These are phyloP conservation scores for Micrastur ruficollis DNA, from an alignment of 2,797 vertebrate genomes.

Conservation along the genomic window DNA sequence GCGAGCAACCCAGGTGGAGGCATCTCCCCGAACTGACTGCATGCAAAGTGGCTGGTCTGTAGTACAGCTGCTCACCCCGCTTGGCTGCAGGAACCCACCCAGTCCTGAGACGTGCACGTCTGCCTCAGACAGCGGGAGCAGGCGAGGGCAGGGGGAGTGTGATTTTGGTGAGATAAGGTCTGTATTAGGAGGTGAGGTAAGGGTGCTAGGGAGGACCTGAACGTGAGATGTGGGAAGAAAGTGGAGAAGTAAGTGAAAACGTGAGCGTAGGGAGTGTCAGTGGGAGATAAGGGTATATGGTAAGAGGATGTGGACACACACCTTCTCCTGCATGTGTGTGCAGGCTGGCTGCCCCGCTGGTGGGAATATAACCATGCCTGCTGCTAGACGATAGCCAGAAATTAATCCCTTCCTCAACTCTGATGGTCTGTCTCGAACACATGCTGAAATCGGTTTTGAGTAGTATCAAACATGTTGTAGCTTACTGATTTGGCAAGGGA, in stretches of 20 bases:
- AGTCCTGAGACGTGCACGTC: background rate
- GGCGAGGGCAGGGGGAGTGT: accelerated
- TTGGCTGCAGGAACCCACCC: background rate
- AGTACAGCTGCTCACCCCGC: background rate
- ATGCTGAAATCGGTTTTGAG: background rate
- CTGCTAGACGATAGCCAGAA: background rate
- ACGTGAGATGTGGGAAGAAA: background rate
- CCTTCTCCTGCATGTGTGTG: background rate
- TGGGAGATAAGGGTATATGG: background rate
- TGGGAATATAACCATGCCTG: background rate
- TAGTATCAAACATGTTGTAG: background rate
- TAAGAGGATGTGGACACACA: background rate
- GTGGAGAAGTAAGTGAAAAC: background rate
- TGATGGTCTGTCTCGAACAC: background rate
- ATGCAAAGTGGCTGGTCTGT: background rate
- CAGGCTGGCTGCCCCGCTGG: background rate
- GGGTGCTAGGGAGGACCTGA: background rate
- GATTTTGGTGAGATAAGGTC: background rate
- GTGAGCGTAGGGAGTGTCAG: background rate
- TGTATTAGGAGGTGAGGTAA: background rate
- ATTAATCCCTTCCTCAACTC: background rate
- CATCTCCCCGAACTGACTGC: background rate
- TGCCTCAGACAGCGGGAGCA: background rate
- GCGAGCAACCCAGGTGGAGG: accelerated
- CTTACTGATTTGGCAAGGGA: background rate